Evolutionary conservation across 2,113 vertebrate species (phyloP), one percentile per base, ranked within the genome.

Genomic region (Regulus satrapa): DNA sequence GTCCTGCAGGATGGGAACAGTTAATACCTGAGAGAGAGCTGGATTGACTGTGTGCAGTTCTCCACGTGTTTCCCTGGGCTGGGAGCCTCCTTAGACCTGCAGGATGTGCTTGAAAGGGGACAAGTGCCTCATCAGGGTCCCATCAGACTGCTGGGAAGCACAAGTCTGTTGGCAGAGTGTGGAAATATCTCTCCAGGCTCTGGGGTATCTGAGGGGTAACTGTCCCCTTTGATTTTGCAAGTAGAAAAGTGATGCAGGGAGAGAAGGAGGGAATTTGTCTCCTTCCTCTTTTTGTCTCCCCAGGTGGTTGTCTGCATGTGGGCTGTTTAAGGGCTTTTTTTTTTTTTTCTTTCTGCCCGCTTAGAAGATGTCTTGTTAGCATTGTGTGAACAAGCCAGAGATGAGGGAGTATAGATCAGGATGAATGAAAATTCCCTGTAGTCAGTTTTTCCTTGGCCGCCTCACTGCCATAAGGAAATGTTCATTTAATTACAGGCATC

Each of bases 401-500:
- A 61, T 77, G 59, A 88, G 91, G 56, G 82, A 95, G 25, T 92
- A 84, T 92, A 89, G 95, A 96, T 95, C 76, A 91, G 88, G 51
- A 94, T 90, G 86, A 77, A 93, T 95, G 80, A 92, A 95, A 91
- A 95, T 95, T 95, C 95, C 91, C 91, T 81, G 38, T 90, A 95
- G 93, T 92, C 90, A 83, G 43, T 95, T 96, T 95, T 94, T 88
- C 87, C 92, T 95, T 83, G 67, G 94, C 89, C 7, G 72, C 78
- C 94, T 89, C 52, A 23, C 84, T 92, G 85, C 84, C 87, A 72
- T 94, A 95, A 95, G 95, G 92, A 97, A 97, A 91, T 72, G 74
- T 83, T 97, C 92, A 77, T 89, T 97, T 97, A 97, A 97, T 97
- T 96, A 96, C 83, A 94, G 78, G 84, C 88, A 86, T 91, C 78